These are phyloP conservation scores for Aleadryas rufinucha DNA, from an alignment of 2,113 vertebrate species.

Conservation along the genomic window DNA sequence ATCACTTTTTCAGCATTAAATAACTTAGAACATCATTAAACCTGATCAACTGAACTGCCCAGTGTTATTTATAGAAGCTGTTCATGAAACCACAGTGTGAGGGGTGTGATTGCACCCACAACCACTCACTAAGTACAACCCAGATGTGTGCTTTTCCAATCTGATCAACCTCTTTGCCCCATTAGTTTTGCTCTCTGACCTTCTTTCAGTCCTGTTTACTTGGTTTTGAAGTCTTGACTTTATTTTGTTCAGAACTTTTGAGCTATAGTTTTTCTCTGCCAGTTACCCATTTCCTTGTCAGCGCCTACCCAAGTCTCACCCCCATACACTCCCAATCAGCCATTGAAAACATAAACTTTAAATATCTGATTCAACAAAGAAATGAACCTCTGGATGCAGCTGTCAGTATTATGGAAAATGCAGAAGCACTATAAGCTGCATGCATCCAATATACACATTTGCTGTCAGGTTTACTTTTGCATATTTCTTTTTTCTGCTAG, in stretches of 20 bases:
- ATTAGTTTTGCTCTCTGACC: neutral
- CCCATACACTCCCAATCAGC: neutral
- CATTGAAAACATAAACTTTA: neutral
- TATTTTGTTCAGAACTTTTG: neutral
- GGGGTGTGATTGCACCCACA: neutral
- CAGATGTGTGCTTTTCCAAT: neutral
- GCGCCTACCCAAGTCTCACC: neutral
- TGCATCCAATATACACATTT: neutral
- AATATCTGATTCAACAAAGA: neutral
- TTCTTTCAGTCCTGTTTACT: neutral
- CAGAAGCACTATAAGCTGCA: neutral
- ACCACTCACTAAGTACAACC: rapidly evolving
- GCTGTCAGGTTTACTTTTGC: neutral
- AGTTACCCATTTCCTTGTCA: neutral
- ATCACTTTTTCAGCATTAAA: neutral
- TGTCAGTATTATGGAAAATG: neutral
- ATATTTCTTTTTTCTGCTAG: neutral
- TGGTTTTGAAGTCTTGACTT: neutral
- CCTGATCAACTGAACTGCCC: neutral
- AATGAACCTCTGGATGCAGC: neutral
- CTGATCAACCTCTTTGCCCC: neutral
- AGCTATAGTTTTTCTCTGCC: neutral
- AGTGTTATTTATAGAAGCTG: neutral
- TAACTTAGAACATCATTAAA: neutral
- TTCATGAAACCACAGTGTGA: neutral